Conservation (phyloP, 2,888 invertebrate species). For the Atethmia centrago region DNA sequence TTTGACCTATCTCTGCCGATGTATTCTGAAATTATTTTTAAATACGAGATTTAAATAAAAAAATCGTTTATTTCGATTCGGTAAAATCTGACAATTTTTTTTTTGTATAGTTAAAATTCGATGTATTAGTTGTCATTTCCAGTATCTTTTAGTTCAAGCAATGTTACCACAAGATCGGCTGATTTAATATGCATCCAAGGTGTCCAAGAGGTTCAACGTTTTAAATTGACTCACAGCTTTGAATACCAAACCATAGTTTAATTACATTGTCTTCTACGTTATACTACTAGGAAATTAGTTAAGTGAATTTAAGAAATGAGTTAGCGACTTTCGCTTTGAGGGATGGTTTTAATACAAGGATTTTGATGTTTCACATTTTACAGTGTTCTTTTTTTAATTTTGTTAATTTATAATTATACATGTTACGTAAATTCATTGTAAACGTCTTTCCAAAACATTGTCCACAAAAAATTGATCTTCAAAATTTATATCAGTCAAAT, state of each 20-base stretch:
- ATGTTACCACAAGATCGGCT: constrained; percentile 75
- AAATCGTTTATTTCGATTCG: neutral
- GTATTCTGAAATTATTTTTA: neutral
- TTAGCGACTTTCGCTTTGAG: constrained; percentile 10
- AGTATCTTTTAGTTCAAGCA: constrained; percentile 59
- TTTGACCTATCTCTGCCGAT: neutral
- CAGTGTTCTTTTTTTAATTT: neutral
- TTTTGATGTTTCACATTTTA: neutral
- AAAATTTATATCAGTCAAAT: neutral
- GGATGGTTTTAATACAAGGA: neutral
- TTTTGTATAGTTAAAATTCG: neutral
- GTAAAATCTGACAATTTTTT: neutral
- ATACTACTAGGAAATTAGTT: constrained; percentile 58
- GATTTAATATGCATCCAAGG: constrained; percentile 88
- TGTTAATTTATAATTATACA: neutral
- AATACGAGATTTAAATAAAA: neutral
- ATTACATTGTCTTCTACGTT: constrained; percentile 72
- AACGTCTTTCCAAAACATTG: neutral
- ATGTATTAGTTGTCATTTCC: constrained; percentile 59
- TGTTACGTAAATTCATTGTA: neutral
- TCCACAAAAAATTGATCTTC: too few relatives aligned
- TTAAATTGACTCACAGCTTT: constrained; percentile 83
- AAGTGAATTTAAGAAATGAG: constrained; percentile 52
- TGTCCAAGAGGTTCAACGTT: constrained; percentile 84
- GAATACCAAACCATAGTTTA: constrained; percentile 82